A percentile compares a stretch with the other conserved stretches of the same genome.
phyloP scores from a whole-genome alignment of 2,797 vertebrate genomes.

The Smutsia gigantea region DNA sequence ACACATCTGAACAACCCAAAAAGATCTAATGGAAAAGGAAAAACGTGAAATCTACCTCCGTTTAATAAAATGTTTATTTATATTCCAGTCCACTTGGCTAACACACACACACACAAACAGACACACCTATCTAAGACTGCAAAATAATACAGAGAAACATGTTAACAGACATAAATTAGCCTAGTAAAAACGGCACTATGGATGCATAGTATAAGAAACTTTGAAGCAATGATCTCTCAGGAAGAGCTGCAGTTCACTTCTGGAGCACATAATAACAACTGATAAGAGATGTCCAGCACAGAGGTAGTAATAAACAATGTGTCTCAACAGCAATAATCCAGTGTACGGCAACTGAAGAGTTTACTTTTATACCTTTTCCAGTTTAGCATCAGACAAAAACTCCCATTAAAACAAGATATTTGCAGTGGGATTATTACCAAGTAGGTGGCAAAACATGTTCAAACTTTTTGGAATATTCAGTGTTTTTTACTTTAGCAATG shows the following conservation, averaged over 20 bases:
- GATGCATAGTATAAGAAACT: neutral
- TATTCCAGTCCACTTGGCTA: neutral
- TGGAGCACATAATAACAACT: neutral
- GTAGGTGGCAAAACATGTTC: neutral
- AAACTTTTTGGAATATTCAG: neutral
- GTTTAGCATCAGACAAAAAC: neutral
- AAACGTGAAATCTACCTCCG: conserved; percentile 15
- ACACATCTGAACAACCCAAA: neutral
- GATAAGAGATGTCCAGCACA: neutral
- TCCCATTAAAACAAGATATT: neutral
- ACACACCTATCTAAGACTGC: neutral
- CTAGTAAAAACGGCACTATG: neutral
- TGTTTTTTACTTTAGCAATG: neutral
- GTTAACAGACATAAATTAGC: neutral
- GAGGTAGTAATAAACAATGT: neutral
- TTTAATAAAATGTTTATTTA: conserved; percentile 33
- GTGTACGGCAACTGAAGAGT: neutral
- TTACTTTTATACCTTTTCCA: neutral
- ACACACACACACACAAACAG: neutral
- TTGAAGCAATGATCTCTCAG: neutral
- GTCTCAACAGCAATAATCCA: neutral
- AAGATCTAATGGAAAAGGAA: neutral
- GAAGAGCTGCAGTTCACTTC: neutral
- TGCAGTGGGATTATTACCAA: neutral
- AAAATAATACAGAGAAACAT: neutral